Evolutionary conservation across 2,797 vertebrate species (phyloP), one percentile per base, ranked within the genome.

Genomic region (Scyliorhinus canicula): DNA sequence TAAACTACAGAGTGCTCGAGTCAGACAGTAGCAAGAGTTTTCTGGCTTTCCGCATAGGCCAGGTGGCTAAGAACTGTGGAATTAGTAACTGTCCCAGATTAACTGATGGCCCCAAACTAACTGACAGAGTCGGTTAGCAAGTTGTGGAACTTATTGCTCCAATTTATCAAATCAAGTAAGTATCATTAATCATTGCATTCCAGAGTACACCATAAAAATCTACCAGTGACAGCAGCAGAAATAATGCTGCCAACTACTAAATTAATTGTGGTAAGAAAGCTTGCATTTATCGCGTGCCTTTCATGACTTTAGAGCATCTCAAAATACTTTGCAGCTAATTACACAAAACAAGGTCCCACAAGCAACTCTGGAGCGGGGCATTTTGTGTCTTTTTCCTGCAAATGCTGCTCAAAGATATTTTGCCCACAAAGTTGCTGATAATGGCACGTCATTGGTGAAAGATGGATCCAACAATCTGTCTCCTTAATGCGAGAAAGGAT

Each of bases 41-140:
- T 63, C 60, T 91, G 88, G 88, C 60, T 91, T 65, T 0, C 19
- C 24, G 8, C 24, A 44, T 21, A 28, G 6, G 44, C 60, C 88
- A 91, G 88, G 44, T 91, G 88, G 65, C 60, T 24, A 21, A 8
- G 57, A 91, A n/a, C 60, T 65, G n/a, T 44, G 57, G 60, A 65
- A 91, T 91, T 91, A 91, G 60, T 65, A 57, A 26, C 60, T 44
- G 57, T 65, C 60, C n/a, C 21, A 91, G 88, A 65, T 74, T 91
- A 91, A 65, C 88, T 65, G 86, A 90, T 90, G 57, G 57, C 19
- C 57, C 24, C 57, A 63, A 91, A 26, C 88, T 63, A 26, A n/a
- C 86, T 60, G 55, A 60, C 31, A 60, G 60, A 60, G 35, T 21
- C 88, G 26, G n/a, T 91, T 24, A 63, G 24, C 60, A 91, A n/a